Percentiles rank a stretch among this genome's conserved stretches.
Evolutionary conservation across 2,113 vertebrate genomes (phyloP).

Genomic region (Prinia subflava): DNA sequence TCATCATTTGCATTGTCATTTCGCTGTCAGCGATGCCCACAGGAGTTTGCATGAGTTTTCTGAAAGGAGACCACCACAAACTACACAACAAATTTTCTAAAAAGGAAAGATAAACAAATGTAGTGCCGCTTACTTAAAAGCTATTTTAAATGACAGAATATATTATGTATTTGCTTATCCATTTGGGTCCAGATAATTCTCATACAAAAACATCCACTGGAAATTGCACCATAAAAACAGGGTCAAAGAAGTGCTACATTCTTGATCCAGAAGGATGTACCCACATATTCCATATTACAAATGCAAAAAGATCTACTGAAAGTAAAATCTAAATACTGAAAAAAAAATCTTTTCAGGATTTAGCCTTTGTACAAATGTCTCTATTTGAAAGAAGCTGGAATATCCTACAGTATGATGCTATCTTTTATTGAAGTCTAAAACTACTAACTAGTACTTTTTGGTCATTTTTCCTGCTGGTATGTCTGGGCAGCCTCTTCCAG

Average conservation of each 20-base stretch:
- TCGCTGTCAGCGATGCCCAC: fast-evolving
- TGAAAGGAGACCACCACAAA: not conserved
- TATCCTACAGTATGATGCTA: not conserved
- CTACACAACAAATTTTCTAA: not conserved
- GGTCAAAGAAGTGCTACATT: not conserved
- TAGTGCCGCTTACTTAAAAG: not conserved
- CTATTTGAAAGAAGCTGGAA: not conserved
- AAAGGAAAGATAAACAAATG: not conserved
- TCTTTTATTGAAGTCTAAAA: not conserved
- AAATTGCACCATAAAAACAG: not conserved
- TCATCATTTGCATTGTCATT: not conserved
- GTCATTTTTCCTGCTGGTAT: not conserved
- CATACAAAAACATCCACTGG: not conserved
- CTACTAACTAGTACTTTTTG: not conserved
- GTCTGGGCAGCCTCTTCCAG: not conserved
- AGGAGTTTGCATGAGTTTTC: not conserved
- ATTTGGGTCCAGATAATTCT: not conserved
- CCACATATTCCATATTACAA: not conserved
- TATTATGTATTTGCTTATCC: not conserved
- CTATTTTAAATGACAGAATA: not conserved
- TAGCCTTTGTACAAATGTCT: not conserved
- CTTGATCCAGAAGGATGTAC: not conserved
- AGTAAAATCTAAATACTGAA: not conserved
- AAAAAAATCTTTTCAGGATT: not conserved
- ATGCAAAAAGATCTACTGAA: not conserved